Conservation (phyloP, 2,888 invertebrate species). For the Tubulanus polymorphus region DNA sequence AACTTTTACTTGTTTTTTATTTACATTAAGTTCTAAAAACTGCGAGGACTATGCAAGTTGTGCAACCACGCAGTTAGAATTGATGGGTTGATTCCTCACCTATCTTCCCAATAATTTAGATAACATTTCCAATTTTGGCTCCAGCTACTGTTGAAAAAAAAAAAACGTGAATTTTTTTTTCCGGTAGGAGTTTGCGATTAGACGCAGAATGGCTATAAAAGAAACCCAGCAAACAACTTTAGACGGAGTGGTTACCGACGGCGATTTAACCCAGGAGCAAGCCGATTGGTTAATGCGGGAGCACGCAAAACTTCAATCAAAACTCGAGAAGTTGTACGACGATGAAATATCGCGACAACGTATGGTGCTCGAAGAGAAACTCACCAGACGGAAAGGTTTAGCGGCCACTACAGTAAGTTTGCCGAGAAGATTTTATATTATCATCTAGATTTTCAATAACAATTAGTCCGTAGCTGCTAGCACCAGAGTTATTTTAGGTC, state of each 20-base stretch:
- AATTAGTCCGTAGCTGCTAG: too few relatives aligned
- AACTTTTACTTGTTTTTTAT: too few relatives aligned
- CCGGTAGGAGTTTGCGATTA: slow-evolving; percentile 40
- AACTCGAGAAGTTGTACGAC: slow-evolving; percentile 40
- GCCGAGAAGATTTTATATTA: too few relatives aligned
- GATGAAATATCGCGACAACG: slow-evolving; percentile 48
- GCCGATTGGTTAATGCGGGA: slow-evolving; percentile 46
- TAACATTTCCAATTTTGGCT: neutral
- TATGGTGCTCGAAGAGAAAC: slow-evolving; percentile 46
- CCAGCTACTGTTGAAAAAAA: neutral
- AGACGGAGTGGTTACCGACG: slow-evolving; percentile 28
- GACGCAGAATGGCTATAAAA: slow-evolving; percentile 40
- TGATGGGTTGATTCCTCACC: too few relatives aligned
- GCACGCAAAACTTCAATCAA: slow-evolving; percentile 34
- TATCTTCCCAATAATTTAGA: too few relatives aligned
- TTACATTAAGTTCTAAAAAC: too few relatives aligned
- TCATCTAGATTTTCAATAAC: too few relatives aligned
- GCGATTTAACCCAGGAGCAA: slow-evolving; percentile 34
- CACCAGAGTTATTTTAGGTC: too few relatives aligned
- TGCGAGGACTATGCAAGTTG: too few relatives aligned
- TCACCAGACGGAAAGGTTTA: slow-evolving; percentile 41
- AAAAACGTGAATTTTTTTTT: neutral
- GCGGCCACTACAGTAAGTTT: slow-evolving; percentile 36
- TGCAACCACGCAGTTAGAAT: too few relatives aligned
- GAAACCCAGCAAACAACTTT: slow-evolving; percentile 37